A percentile compares a stretch with the other conserved stretches of the same genome.
These are phyloP conservation scores for Drosophila mayaguana DNA, from an alignment of 2,888 invertebrate species.

Conservation along the genomic window DNA sequence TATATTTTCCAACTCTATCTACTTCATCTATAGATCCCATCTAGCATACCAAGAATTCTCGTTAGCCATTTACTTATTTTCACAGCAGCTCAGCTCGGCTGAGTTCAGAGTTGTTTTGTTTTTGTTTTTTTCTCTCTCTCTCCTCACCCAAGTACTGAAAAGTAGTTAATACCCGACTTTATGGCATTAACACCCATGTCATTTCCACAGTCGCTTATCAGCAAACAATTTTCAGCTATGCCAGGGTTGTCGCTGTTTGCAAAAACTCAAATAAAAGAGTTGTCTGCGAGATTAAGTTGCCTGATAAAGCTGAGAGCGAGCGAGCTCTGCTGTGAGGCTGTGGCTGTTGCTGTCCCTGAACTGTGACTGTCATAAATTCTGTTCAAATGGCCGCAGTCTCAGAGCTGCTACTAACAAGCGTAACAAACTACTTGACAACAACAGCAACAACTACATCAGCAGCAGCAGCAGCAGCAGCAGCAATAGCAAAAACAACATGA, in stretches of 20 bases:
- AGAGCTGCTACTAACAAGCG: slow-evolving; percentile 69
- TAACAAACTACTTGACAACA: slow-evolving; percentile 63
- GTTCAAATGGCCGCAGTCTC: slow-evolving; percentile 62
- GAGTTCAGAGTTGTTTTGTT: background rate
- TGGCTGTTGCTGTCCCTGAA: slow-evolving; percentile 23
- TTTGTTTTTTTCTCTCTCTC: slow-evolving; percentile 1
- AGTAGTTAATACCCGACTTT: slow-evolving; percentile 12
- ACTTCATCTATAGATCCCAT: background rate
- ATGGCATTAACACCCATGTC: slow-evolving; percentile 29
- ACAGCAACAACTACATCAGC: slow-evolving; percentile 20
- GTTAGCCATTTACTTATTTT: slow-evolving; percentile 2
- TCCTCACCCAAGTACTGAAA: slow-evolving; percentile 1
- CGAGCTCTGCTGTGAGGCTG: background rate
- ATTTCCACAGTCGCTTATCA: slow-evolving; percentile 30
- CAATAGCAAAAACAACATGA: slow-evolving; percentile 49
- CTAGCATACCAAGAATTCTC: background rate
- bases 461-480: slow-evolving; percentile 37
- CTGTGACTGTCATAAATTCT: slow-evolving; percentile 66
- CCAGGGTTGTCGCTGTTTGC: slow-evolving; percentile 15
- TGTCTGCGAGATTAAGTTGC: slow-evolving; percentile 27
- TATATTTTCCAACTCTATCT: background rate
- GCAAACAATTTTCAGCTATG: slow-evolving; percentile 23
- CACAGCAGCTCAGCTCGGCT: slow-evolving; percentile 9
- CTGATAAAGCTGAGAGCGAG: slow-evolving; percentile 19
- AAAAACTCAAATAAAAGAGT: slow-evolving; percentile 20